Percentiles rank a stretch among this genome's conserved stretches.
Conservation (phyloP, 2,113 vertebrate genomes). For the Sinocyclocheilus maitianheensis region DNA sequence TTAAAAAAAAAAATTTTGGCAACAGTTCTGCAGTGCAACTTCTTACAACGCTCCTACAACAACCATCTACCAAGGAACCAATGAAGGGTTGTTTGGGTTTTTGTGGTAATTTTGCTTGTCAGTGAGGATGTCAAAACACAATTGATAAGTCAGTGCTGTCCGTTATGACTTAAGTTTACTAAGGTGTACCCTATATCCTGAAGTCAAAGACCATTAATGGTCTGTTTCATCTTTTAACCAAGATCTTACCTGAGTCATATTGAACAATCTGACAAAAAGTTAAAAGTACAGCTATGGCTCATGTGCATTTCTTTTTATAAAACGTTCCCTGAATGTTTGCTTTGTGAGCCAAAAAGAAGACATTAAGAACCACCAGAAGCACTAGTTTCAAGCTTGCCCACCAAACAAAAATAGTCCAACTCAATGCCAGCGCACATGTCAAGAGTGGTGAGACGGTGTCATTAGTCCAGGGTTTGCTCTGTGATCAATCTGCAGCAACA, state of each 20-base stretch:
- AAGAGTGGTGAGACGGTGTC: slow-evolving; percentile 27
- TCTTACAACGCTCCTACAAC: background rate
- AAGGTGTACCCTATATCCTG: background rate
- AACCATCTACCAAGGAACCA: background rate
- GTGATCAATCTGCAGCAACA: slow-evolving; percentile 26
- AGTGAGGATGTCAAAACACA: background rate
- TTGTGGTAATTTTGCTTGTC: background rate
- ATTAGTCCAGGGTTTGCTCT: slow-evolving; percentile 38
- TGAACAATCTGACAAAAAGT: too few species aligned
- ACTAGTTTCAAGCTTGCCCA: slow-evolving; percentile 7
- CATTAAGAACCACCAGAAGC: background rate
- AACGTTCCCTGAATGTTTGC: slow-evolving; percentile 9
- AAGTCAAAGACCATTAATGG: background rate
- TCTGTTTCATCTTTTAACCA: background rate
- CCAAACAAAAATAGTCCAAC: slow-evolving; percentile 29
- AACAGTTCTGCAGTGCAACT: background rate
- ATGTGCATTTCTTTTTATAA: background rate
- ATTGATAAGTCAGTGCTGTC: background rate
- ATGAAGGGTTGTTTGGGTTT: background rate
- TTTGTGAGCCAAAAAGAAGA: slow-evolving; percentile 1
- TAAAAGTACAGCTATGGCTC: background rate
- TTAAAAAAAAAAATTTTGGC: background rate
- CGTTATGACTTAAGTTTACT: background rate
- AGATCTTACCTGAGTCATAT: background rate
- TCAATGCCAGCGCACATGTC: background rate